Base-by-base conservation (phyloP, 1,140 invertebrate genomes). In the Anastatus disparis region DNA sequence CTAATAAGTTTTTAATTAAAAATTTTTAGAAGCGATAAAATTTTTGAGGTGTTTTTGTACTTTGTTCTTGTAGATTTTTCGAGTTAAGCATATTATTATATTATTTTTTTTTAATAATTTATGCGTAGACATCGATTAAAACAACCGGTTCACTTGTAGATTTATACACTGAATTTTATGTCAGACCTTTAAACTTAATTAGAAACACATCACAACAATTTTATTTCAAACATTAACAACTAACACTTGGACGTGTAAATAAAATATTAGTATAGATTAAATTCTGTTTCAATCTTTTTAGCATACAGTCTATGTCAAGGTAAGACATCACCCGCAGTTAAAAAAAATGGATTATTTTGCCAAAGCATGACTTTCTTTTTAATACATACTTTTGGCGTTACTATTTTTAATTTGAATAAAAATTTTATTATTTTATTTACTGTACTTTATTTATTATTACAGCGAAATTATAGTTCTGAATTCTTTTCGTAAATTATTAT, bases 241-340 rank as follows among this genome's bases (percentile, higher is more conserved):
- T 69, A 62, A 58, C 42, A 42, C 9, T 53, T 53, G 44, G 20
- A 63, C 20, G 48, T 70, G 68, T 56, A 55, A 55, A 63, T 70
- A 48, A 70, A 42, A 35, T 62, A 71, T 78, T 70, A 76, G 78
- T 77, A 78, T 80, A 77, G 67, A 82, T 84, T 83, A 82, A 82
- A 83, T 75, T 79, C 44, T 86, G 75, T 84, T 86, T 84, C 77
- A 79, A 84, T 83, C 75, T 84, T 86, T 86, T 81, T 86, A 86
- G 85, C 85, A 55, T 86, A 85, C 85, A 85, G 84, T 86, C 82
- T 86, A 74, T 86, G 85, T 76, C 85, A 86, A 86, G 85, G 85
- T 87, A 86, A 85, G 85, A 81, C 70, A 78, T 76, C 78, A 76
- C 75, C 35, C 77, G 75, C 74, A 74, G 68, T 78, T 75, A 67